Conservation (phyloP, 2,888 invertebrate genomes). For the Cinara cedri region DNA sequence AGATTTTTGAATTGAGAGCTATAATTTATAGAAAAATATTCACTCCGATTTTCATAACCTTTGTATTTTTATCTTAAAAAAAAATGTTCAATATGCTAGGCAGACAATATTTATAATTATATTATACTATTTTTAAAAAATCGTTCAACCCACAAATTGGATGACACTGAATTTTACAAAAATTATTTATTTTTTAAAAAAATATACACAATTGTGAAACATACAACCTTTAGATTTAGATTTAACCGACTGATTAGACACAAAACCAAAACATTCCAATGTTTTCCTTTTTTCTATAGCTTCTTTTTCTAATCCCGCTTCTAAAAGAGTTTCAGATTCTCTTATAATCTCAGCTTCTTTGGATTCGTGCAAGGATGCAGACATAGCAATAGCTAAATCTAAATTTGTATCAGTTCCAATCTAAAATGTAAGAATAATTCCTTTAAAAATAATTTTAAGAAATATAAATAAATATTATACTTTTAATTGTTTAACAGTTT, state of each 20-base stretch:
- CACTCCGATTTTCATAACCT: too few species aligned
- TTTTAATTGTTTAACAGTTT: conserved; percentile 44
- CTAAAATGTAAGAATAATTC: conserved; percentile 21
- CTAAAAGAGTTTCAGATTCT: conserved; percentile 62
- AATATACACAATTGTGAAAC: background rate
- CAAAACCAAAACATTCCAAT: conserved; percentile 63
- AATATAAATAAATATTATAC: conserved; percentile 13
- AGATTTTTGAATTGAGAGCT: too few species aligned
- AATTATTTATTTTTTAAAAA: too few species aligned
- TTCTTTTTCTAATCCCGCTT: conserved; percentile 60
- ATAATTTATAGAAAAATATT: too few species aligned
- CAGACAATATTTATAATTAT: too few species aligned
- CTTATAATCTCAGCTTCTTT: conserved; percentile 62
- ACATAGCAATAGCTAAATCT: conserved; percentile 64
- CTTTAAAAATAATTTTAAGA: background rate
- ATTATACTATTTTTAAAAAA: too few species aligned
- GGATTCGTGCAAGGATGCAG: conserved; percentile 64
- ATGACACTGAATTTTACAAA: too few species aligned
- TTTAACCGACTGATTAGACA: conserved; percentile 47
- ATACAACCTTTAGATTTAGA: conserved; percentile 31
- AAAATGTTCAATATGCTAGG: too few species aligned
- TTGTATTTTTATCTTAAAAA: too few species aligned
- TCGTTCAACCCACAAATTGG: too few species aligned
- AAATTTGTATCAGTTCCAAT: conserved; percentile 62
- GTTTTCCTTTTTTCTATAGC: conserved; percentile 60